phyloP scores from a whole-genome alignment of 2,888 invertebrate genomes.

The Drosophila yooni region DNA sequence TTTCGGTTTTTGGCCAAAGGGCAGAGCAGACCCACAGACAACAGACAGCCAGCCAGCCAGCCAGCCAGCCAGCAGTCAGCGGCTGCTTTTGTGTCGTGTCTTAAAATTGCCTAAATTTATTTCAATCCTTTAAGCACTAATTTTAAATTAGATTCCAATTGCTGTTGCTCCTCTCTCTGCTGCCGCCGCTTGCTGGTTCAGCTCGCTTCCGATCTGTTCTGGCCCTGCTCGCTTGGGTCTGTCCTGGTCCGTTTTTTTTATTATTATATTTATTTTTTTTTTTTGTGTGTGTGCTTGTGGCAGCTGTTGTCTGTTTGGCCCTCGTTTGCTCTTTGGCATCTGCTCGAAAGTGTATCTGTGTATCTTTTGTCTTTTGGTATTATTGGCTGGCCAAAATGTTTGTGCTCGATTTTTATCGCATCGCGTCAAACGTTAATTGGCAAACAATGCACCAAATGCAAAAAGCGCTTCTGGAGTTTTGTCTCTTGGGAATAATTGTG shows the following conservation, averaged over 20 bases:
- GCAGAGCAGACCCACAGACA: not conserved
- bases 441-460: constrained; percentile 65
- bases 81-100: constrained; percentile 53
- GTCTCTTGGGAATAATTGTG: not conserved
- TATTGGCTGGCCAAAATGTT: constrained; percentile 54
- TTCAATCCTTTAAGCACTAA: constrained; percentile 80
- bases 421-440: constrained; percentile 68
- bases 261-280: not conserved
- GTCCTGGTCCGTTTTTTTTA: not conserved
- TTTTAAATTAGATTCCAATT: constrained; percentile 82
- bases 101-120: constrained; percentile 74
- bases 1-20: constrained; percentile 24
- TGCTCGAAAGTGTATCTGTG: constrained; percentile 27
- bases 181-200: not conserved
- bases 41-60: not conserved
- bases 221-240: constrained; percentile 10
- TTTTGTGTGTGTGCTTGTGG: constrained; percentile 15
- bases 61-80: constrained; percentile 24
- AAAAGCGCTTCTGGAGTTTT: constrained; percentile 46
- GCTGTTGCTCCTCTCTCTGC: constrained; percentile 22
- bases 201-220: constrained; percentile 12
- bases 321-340: constrained; percentile 42
- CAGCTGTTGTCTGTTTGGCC: constrained; percentile 54
- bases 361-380: constrained; percentile 38
- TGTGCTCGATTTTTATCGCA: constrained; percentile 65